Evolutionary conservation across 2,888 invertebrate species (phyloP), one percentile per base, ranked within the genome.

Genomic region (Pemphredon lugubris): DNA sequence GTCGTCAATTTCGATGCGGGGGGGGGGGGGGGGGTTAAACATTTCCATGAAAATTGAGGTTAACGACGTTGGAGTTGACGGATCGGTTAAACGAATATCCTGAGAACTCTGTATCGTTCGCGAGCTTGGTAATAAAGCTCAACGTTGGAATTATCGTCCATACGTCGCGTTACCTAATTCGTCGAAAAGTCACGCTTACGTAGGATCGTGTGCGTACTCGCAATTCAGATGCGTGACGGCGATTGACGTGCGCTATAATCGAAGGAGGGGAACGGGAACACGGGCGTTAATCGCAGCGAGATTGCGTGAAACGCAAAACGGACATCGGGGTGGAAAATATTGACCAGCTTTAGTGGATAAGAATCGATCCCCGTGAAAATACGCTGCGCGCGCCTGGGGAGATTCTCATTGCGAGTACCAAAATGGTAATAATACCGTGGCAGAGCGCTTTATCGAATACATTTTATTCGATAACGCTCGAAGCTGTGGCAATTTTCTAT

Each of bases 281-380:
- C 59, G 40, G 34, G 64, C 65, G 77, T 72, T 77, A 77, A 77
- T 75, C 63, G 75, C 11, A 60, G 48, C 11, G 67, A 47, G 75
- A 50, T 63, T 55, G 77, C 68, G 50, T 37, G 53, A 54, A 58
- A 39, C 71, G 45, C 51, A 66, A 72, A 72, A 55, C 47, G 65
- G 54, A 65, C 58, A 65, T 37, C 40, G 37, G 26, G 26, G 26
- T 26, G 7, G 7, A 26, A 26, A n/a, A 14, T 3, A 21, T 32
- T 47, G 51, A 44, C 44, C 26, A 7, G 44, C 4, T 44, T 64
- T 30, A 14, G 20, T 6, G 11, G 53, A 13, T 34, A 53, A 11
- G 13, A 16, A 50, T 70, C 66, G 55, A 70, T 55, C 14, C 30
- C 20, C 7, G 14, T 14, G 16, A 6, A 30, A 30, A 30, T n/a